Evolutionary conservation across 2,113 vertebrate species (phyloP), one percentile per base, ranked within the genome.

Genomic region (Amphiprion percula): DNA sequence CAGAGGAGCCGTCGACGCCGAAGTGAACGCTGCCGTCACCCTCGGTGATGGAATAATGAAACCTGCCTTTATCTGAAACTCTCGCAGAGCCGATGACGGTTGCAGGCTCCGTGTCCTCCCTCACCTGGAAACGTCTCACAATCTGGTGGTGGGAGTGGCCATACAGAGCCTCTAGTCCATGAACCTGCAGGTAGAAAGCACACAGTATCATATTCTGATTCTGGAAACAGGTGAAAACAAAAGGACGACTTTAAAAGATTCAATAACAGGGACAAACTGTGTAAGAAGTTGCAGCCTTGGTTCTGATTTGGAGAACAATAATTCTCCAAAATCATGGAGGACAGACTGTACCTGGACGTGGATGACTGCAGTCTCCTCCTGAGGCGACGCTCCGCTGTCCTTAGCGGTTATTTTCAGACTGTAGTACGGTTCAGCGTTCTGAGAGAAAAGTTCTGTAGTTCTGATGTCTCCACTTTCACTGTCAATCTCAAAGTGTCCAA

Each of bases 401-500:
- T 55, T 92, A 72, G 97, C 97, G 2, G 84, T 92, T 14, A 98
- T 87, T 1, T 26, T 87, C 28, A 99, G 55, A 37, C 79, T 94
- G 79, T 97, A 97, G 76, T 69, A 89, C 1, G 91, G 64, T 69
- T 86, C 84, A 10, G 89, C 61, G 49, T 85, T 85, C 44, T 90
- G 76, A 3, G 81, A 92, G 47, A 98, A 95, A 55, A 80, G 50
- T 4, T 2, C 54, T 0, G 94, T 95, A 21, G 96, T 96, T 88
- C 91, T 93, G 86, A 99, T 90, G 64, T 97, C 96, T 54, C 97
- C 97, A 55, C 61, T 97, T 80, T 90, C 83, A 62, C 90, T 69
- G 90, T 98, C 95, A 33, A 98, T 96, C 87, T 95, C 94, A 91
- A 99, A 99, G 86, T 90, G 94, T 68, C 88, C 84, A 30, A 50